phyloP scores from a whole-genome alignment of 2,888 invertebrate genomes.

The Parelbella ahira region DNA sequence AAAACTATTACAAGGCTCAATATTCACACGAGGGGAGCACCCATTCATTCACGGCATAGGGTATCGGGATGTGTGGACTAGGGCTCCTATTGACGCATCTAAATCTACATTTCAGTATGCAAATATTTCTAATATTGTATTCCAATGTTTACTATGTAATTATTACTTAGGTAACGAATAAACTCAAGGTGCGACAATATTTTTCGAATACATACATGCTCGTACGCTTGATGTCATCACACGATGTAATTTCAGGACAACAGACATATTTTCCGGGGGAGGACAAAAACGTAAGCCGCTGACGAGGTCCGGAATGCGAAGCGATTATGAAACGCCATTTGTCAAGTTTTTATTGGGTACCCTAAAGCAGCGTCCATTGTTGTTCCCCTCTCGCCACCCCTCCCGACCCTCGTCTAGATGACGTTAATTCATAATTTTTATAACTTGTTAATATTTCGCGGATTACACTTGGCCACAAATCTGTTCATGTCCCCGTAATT shows the following conservation, averaged over 20 bases:
- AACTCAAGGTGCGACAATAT: no score
- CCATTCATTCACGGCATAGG: no score
- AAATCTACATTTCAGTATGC: no score
- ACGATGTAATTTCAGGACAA: constrained; percentile 45
- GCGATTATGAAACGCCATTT: constrained; percentile 80
- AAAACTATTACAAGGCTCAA: no score
- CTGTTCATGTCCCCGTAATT: constrained; percentile 25
- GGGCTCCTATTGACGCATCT: no score
- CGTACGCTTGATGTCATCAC: no score
- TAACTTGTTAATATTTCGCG: constrained; percentile 62
- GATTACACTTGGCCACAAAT: constrained; percentile 26
- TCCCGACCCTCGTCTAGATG: constrained; percentile 61
- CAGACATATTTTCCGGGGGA: constrained; percentile 56
- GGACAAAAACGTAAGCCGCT: constrained; percentile 58
- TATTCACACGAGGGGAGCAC: no score
- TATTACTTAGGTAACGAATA: no score
- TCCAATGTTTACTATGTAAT: no score
- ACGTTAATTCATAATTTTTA: constrained; percentile 78
- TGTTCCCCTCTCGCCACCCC: constrained; percentile 40
- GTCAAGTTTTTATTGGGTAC: constrained; percentile 80
- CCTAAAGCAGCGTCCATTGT: constrained; percentile 68
- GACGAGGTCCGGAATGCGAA: constrained; percentile 72
- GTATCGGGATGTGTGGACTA: no score
- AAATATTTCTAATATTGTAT: no score
- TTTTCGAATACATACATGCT: no score